A percentile compares a stretch with the other conserved stretches of the same genome.
These are phyloP conservation scores for Manacus vitellinus DNA, from an alignment of 2,113 vertebrate genomes.

Conservation along the genomic window DNA sequence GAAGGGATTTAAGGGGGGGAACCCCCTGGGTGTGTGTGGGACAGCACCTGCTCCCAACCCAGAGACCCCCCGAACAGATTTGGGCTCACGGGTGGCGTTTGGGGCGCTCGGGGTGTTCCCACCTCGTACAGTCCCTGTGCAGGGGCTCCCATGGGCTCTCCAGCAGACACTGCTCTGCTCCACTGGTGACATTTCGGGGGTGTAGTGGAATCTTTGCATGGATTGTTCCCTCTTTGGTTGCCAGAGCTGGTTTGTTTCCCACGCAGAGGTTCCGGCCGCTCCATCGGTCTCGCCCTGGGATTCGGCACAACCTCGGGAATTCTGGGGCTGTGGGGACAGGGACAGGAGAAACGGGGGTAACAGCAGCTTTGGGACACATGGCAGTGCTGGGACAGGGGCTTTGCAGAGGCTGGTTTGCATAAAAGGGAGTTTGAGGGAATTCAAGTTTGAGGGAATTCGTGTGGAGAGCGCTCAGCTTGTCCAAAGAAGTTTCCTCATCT, in stretches of 20 bases:
- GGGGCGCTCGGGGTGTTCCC: fast-evolving
- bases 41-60: background rate
- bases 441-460: background rate
- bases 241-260: background rate
- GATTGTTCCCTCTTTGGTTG: background rate
- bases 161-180: background rate
- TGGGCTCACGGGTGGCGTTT: fast-evolving
- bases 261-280: fast-evolving
- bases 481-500: background rate
- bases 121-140: fast-evolving
- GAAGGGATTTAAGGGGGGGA: background rate
- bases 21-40: background rate
- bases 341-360: fast-evolving
- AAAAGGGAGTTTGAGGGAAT: background rate
- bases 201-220: fast-evolving
- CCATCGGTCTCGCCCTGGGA: fast-evolving
- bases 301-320: fast-evolving
- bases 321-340: background rate
- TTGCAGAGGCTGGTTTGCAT: background rate
- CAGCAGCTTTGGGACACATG: fast-evolving
- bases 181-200: fast-evolving
- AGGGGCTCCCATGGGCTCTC: background rate
- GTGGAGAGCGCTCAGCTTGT: background rate
- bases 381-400: background rate
- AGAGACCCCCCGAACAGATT: background rate